Conservation (phyloP, 2,888 invertebrate species). For the Philereme vetulata region DNA sequence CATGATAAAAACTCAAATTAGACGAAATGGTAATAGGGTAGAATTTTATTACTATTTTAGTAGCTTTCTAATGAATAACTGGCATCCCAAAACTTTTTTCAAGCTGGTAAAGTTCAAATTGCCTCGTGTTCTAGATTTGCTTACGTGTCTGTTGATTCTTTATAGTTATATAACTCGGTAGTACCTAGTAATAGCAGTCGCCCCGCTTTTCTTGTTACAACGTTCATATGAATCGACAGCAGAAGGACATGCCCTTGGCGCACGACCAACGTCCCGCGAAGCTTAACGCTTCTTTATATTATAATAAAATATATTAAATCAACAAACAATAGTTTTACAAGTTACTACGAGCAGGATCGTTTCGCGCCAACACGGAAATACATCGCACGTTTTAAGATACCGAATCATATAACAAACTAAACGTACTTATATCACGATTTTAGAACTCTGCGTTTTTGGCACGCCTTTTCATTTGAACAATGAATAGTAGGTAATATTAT, state of each 20-base stretch:
- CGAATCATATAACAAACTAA: neutral
- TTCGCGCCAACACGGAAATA: constrained; percentile 7
- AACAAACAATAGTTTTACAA: constrained; percentile 8
- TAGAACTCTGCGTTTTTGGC: neutral
- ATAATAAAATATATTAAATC: constrained; percentile 6
- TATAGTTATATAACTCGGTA: no score
- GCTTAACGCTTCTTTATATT: constrained; percentile 4
- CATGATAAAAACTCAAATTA: no score
- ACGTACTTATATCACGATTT: no score
- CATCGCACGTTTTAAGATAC: constrained; percentile 8
- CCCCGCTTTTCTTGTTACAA: neutral
- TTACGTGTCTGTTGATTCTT: no score
- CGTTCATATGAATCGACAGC: constrained; percentile 9
- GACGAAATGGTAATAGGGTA: no score
- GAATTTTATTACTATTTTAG: no score
- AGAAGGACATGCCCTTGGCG: constrained; percentile 12
- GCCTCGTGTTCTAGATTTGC: no score
- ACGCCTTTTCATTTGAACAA: constrained; percentile 7
- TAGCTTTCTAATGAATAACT: no score
- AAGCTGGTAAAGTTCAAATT: no score
- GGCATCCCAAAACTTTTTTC: no score
- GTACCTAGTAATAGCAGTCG: no score
- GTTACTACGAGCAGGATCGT: constrained; percentile 16
- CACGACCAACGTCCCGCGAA: constrained; percentile 10
- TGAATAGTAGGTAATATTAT: no score